Percentiles rank a stretch among this genome's conserved stretches.
These are phyloP conservation scores for Iselma pallidipennis DNA, from an alignment of 2,888 invertebrate species.

Conservation along the genomic window DNA sequence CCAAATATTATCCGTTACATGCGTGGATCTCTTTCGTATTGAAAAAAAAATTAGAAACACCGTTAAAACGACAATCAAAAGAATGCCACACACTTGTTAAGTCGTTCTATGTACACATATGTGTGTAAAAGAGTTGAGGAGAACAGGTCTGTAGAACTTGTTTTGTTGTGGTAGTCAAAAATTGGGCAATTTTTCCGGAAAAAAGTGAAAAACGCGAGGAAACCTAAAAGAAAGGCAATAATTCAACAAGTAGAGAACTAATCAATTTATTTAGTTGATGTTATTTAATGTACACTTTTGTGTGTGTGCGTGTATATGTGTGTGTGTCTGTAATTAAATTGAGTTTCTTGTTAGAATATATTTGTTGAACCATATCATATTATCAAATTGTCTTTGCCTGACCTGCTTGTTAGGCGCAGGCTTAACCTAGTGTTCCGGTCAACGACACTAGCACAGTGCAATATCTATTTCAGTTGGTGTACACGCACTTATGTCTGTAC, in stretches of 20 bases:
- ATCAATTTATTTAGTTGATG: too few relatives aligned
- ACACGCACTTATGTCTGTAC: neutral
- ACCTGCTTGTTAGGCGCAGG: constrained; percentile 23
- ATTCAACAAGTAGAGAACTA: too few relatives aligned
- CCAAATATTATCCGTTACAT: neutral
- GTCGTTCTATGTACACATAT: neutral
- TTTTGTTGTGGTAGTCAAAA: neutral
- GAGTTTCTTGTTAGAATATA: neutral
- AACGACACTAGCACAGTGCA: constrained; percentile 21
- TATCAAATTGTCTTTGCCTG: constrained; percentile 7
- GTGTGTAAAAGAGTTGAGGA: neutral
- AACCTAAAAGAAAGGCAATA: neutral
- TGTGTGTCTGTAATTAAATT: neutral
- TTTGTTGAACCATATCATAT: neutral
- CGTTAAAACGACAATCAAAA: neutral
- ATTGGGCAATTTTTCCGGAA: neutral
- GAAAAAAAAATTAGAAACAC: neutral
- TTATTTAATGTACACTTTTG: too few relatives aligned
- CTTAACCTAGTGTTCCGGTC: constrained; percentile 28
- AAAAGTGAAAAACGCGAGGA: too few relatives aligned
- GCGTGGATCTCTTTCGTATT: neutral
- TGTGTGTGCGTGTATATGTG: neutral
- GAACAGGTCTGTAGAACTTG: neutral
- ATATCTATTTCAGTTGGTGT: constrained; percentile 20
- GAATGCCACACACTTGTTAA: neutral